Evolutionary conservation across 2,888 invertebrate genomes (phyloP), one percentile per base, ranked within the genome.

Genomic region (Amphipoea lucens): DNA sequence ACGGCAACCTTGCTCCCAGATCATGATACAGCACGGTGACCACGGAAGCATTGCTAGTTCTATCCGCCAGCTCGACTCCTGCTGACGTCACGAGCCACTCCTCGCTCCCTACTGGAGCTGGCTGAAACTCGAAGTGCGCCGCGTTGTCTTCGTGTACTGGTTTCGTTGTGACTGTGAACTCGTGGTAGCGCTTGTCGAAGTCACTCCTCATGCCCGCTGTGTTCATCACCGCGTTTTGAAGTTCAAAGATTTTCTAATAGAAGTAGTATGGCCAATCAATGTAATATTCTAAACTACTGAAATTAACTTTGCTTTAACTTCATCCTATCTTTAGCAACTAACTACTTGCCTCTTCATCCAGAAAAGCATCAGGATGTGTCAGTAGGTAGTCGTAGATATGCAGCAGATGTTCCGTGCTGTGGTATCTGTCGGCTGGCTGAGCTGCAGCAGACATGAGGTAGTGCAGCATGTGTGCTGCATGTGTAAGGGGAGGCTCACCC

Each of bases 291-390:
- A 7, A 60, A 7, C 60, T 48, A 12, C 9, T 40, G 1, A 57
- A 74, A 0, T 75, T 29, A 1, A 1, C 0, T 1, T 74, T 75
- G 23, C 17, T 45, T 45, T 42, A 2, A 23, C 48, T 48, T 48
- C 4, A 48, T 14, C 14, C 48, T 14, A 60, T 9, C 3, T 71
- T 71, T 17, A 29, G 6, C 23, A 71, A 29, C 60, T 42, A 71
- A 29, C 60, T 42, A 93, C 96, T 94, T 93, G 98, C 98, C 97
- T 98, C 97, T 94, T 98, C 98, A 95, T 97, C 98, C 82, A 98
- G 97, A 87, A 98, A 97, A 20, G 98, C 98, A 90, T 97, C 97
- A 60, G 97, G 97, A 88, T 96, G 94, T 82, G 93, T 95, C 71
- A 97, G 85, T 63, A 97, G 88, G 7, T 92, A 94, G 63, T 96